phyloP scores from a whole-genome alignment of 2,888 invertebrate genomes.

The Apotomis betuletana region DNA sequence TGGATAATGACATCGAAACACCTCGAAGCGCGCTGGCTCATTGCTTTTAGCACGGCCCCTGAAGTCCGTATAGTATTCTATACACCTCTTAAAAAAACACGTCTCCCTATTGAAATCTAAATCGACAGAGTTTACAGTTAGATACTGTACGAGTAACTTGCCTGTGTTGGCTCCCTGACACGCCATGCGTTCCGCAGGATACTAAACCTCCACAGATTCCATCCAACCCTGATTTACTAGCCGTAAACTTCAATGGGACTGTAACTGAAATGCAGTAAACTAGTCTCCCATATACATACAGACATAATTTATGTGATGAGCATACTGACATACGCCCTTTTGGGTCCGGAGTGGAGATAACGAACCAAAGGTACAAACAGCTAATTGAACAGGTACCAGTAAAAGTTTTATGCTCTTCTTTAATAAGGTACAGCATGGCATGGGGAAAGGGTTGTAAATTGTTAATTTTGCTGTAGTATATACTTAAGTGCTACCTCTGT shows the following conservation, averaged over 20 bases:
- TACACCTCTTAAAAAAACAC: no score
- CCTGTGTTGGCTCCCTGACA: no score
- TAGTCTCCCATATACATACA: background rate
- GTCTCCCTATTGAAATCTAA: no score
- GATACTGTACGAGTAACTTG: no score
- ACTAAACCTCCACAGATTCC: no score
- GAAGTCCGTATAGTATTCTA: no score
- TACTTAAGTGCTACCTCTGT: background rate
- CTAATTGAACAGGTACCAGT: background rate
- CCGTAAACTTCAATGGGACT: constrained; percentile 7
- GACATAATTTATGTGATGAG: background rate
- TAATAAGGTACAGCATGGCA: background rate
- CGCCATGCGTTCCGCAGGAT: no score
- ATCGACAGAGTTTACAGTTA: no score
- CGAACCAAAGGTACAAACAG: background rate
- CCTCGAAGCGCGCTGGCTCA: no score
- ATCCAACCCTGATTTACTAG: constrained; percentile 16
- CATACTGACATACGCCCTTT: background rate
- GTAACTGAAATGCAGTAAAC: constrained; percentile 5
- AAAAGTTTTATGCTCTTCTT: background rate
- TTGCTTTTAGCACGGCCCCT: no score
- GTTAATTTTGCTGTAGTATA: background rate
- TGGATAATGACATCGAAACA: no score
- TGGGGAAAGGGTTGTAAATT: background rate
- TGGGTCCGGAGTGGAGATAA: background rate